Percentiles rank a stretch among this genome's conserved stretches.
Conservation (phyloP, 2,113 vertebrate species). For the Myotis brandtii region DNA sequence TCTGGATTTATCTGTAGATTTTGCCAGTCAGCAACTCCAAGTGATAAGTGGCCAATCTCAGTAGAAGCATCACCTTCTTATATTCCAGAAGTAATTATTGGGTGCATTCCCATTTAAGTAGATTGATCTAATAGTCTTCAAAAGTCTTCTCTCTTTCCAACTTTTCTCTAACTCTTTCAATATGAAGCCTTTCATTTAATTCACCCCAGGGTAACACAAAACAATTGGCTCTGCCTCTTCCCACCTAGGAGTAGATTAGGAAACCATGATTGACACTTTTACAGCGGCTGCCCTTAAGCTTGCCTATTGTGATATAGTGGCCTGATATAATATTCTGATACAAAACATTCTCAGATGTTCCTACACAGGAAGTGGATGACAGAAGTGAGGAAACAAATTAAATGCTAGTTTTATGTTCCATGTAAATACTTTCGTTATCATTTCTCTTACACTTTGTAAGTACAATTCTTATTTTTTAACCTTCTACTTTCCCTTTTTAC, state of each 20-base stretch:
- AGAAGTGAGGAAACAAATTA: neutral
- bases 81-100: neutral
- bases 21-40: neutral
- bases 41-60: neutral
- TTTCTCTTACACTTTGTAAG: neutral
- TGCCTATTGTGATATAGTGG: neutral
- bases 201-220: neutral
- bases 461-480: neutral
- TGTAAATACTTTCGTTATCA: neutral
- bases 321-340: neutral
- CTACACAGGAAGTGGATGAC: neutral
- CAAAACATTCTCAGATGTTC: neutral
- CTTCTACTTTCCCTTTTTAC: neutral
- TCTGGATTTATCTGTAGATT: neutral
- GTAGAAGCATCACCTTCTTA: neutral
- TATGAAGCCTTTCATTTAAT: neutral
- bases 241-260: neutral
- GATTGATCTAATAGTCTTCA: neutral
- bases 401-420: neutral
- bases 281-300: neutral
- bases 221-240: neutral
- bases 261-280: neutral
- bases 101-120: neutral
- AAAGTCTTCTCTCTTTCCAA: neutral
- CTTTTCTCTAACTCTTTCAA: neutral